phyloP scores from a whole-genome alignment of 2,888 invertebrate genomes.

The Crocallis elinguaria region DNA sequence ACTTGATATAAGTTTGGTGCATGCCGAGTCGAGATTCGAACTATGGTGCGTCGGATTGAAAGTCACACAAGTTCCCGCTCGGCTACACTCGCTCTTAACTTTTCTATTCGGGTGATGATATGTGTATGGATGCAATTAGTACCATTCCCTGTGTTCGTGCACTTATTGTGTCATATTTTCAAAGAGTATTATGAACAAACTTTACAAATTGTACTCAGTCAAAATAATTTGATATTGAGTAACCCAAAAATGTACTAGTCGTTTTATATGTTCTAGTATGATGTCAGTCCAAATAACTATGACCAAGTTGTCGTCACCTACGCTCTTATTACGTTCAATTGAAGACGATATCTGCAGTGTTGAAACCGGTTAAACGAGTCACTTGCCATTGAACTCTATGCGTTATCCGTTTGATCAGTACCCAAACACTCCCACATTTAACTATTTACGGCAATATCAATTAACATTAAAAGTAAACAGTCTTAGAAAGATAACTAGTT shows the following conservation, averaged over 20 bases:
- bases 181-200: too few species aligned
- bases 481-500: not conserved
- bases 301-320: conserved; percentile 53
- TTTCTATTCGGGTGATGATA: too few species aligned
- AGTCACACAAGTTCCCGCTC: too few species aligned
- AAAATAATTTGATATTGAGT: conserved; percentile 19
- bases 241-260: conserved; percentile 16
- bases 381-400: conserved; percentile 40
- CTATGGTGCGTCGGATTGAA: too few species aligned
- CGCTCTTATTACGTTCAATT: conserved; percentile 65
- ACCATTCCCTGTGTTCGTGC: too few species aligned
- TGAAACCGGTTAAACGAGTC: conserved; percentile 45
- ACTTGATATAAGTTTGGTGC: too few species aligned
- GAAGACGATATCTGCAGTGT: conserved; percentile 44
- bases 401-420: conserved; percentile 36
- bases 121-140: too few species aligned
- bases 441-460: conserved; percentile 16
- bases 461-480: not conserved
- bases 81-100: too few species aligned
- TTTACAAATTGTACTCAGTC: too few species aligned
- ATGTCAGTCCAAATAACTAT: conserved; percentile 45
- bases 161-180: too few species aligned
- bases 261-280: conserved; percentile 28
- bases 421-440: conserved; percentile 21
- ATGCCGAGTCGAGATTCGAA: too few species aligned